Conservation (phyloP, 2,113 vertebrate species). For the Daubentonia madagascariensis region DNA sequence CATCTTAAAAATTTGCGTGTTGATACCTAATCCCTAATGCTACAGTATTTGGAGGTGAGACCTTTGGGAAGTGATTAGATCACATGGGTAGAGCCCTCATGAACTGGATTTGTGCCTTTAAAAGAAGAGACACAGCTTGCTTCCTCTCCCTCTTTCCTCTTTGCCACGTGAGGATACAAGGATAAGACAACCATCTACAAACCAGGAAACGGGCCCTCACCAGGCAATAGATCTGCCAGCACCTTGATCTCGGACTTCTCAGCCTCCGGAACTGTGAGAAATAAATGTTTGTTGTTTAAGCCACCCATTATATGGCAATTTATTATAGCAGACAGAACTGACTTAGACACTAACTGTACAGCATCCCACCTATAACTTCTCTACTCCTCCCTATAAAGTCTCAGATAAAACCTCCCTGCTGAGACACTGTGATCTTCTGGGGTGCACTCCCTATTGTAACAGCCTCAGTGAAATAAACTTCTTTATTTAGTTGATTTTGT, state of each 20-base stretch:
- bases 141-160: background rate
- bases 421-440: background rate
- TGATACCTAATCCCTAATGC: background rate
- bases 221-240: background rate
- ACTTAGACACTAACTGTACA: background rate
- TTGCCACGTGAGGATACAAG: background rate
- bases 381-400: background rate
- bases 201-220: background rate
- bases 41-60: background rate
- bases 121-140: background rate
- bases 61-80: background rate
- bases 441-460: background rate
- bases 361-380: background rate
- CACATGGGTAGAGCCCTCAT: too few species aligned
- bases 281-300: background rate
- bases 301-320: background rate
- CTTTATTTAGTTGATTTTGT: background rate
- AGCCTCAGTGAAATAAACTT: background rate
- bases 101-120: background rate
- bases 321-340: background rate
- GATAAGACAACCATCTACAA: background rate
- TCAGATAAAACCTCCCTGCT: background rate
- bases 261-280: background rate
- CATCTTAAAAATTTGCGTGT: background rate
- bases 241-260: background rate